Base-by-base conservation (phyloP, 1,140 invertebrate genomes). In the Radopholus similis region DNA sequence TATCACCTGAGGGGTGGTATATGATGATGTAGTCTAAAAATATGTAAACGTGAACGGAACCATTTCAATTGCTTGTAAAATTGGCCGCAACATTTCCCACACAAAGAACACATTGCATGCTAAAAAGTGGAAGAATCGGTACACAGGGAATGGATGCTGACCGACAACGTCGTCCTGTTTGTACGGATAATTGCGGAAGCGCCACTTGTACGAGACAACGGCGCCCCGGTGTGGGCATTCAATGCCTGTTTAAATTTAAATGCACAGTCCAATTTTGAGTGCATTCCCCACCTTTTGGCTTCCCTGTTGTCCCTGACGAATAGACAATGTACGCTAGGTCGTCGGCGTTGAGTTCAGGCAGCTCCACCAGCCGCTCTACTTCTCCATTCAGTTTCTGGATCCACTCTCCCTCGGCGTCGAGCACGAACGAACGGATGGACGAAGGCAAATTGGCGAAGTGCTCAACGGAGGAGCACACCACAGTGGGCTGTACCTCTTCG, bases 251-350 rank as follows among this genome's bases (percentile, higher is more conserved):
- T 35, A 58, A 21, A 5, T 26, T 11, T 15, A 13, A 35, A n/a
- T 40, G 4, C 8, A 6, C 34, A 4, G 9, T 2, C n/a, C 9
- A 60, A n/a, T 60, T 60, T 21, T 11, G 21, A 23, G 4, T 21
- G 18, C 26, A 8, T 26, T 4, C 15, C n/a, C 13, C n/a, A 71
- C 68, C 86, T 83, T 87, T 87, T 13, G 86, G 86, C 75, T 84
- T 85, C 26, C 86, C 86, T n/a, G 86, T 87, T 6, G 86, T 87
- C 2, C 86, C 86, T 11, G 85, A 86, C 0, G 66, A 72, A 34
- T 78, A 76, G 32, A 75, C 85, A 23, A 84, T 80, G 73, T 86
- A 86, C 5, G 85, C 86, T 42, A 86, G 72, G 76, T 84, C 85
- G 70, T 85, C 82, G 28, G 47, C 32, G 66, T 34, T 65, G 23